These are phyloP conservation scores for Lapara coniferarum DNA, from an alignment of 2,888 invertebrate genomes.

Conservation along the genomic window DNA sequence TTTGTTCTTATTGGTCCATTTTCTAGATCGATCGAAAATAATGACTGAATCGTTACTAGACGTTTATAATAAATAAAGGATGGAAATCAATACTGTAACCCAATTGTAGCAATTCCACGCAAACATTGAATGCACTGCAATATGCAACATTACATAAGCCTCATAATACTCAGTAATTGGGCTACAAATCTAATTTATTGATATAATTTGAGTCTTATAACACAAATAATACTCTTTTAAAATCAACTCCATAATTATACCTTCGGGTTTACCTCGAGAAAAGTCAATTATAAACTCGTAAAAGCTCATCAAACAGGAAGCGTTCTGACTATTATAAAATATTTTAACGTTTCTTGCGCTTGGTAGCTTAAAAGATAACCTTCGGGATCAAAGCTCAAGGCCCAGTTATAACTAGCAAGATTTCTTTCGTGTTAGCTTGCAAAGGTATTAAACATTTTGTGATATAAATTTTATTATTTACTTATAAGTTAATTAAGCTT, in stretches of 20 bases:
- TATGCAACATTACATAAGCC: too few species aligned
- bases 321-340: conserved; percentile 1
- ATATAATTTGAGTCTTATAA: not conserved
- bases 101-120: too few species aligned
- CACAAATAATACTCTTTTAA: not conserved
- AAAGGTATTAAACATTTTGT: not conserved
- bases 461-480: not conserved
- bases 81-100: too few species aligned
- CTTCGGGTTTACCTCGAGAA: conserved; percentile 4
- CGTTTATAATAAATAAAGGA: too few species aligned
- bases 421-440: not conserved
- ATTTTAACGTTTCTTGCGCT: not conserved
- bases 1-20: too few species aligned
- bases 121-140: too few species aligned
- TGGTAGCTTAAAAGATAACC: not conserved
- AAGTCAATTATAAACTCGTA: not conserved
- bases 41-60: too few species aligned
- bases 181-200: not conserved
- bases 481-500: too few species aligned
- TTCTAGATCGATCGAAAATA: too few species aligned
- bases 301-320: conserved; percentile 15
- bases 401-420: not conserved
- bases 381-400: not conserved
- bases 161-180: not conserved
- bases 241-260: not conserved